A percentile compares a stretch with the other conserved stretches of the same genome.
Conservation (phyloP, 2,888 invertebrate genomes). For the Biston stratarius region DNA sequence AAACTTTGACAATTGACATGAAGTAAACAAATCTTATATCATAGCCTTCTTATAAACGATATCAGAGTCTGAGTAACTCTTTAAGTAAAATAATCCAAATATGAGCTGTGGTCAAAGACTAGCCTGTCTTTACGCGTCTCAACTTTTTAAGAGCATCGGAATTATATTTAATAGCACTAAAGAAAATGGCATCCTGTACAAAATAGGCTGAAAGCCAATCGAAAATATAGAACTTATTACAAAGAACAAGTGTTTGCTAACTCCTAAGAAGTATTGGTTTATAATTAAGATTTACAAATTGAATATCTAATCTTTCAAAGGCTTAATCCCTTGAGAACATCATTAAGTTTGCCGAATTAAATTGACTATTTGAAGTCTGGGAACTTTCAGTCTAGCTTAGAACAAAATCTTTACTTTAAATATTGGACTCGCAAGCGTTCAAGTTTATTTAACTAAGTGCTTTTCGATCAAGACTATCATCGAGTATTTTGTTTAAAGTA, state of each 20-base stretch:
- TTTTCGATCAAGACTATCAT: no score
- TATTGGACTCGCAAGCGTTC: neutral
- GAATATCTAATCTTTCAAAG: conserved; percentile 14
- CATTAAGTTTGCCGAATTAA: conserved; percentile 18
- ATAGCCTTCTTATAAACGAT: no score
- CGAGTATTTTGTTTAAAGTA: no score
- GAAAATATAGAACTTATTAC: neutral
- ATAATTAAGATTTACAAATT: conserved; percentile 25
- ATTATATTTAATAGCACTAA: neutral
- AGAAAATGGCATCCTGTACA: neutral
- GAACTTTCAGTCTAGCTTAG: conserved; percentile 8
- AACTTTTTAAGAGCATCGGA: neutral
- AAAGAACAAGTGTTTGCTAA: conserved; percentile 6
- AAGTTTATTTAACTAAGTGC: no score
- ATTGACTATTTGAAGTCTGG: conserved; percentile 11
- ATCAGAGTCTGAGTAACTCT: no score
- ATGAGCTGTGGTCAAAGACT: no score
- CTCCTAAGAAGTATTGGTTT: conserved; percentile 11
- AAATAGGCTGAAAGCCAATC: neutral
- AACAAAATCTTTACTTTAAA: neutral
- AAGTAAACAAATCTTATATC: no score
- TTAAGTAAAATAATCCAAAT: no score
- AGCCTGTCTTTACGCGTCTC: no score
- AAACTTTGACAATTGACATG: no score
- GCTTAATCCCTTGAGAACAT: conserved; percentile 15